Percentiles rank a stretch among this genome's conserved stretches.
Evolutionary conservation across 1,140 invertebrate species (phyloP).

Genomic region (Brachionus paranguensis): DNA sequence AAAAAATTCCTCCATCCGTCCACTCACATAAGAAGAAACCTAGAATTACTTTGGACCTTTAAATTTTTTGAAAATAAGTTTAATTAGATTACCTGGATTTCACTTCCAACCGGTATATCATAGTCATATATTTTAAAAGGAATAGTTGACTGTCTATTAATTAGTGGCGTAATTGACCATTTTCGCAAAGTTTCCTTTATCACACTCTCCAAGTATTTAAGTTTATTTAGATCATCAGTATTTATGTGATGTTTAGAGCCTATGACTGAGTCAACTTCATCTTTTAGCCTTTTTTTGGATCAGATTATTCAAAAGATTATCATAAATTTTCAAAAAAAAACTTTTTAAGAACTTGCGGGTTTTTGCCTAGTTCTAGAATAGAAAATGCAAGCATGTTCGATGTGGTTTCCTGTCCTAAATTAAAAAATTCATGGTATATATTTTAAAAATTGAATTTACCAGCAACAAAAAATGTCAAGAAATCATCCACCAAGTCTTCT

Average conservation of each 20-base stretch:
- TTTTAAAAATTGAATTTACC: not conserved
- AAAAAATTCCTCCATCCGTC: not conserved
- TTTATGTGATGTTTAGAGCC: not conserved
- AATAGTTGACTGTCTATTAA: not conserved
- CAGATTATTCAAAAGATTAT: not conserved
- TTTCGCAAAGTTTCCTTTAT: not conserved
- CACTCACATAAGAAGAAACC: constrained; percentile 36
- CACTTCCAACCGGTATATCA: constrained; percentile 23
- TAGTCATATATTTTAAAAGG: not conserved
- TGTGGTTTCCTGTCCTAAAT: constrained; percentile 11
- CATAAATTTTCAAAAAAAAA: not conserved
- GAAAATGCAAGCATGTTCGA: constrained; percentile 21
- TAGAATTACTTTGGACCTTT: not conserved
- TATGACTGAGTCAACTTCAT: not conserved
- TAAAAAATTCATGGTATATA: not conserved
- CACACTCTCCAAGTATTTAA: not conserved
- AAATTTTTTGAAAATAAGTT: not conserved
- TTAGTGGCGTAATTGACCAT: not conserved
- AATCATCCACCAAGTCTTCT: constrained; percentile 22
- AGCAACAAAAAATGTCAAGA: constrained; percentile 35
- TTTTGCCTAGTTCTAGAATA: not conserved
- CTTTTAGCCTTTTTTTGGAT: not conserved
- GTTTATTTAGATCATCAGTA: not conserved
- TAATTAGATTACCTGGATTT: not conserved
- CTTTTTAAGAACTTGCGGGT: not conserved